Base-by-base conservation (phyloP, 1,140 invertebrate genomes). In the Maniola jurtina region DNA sequence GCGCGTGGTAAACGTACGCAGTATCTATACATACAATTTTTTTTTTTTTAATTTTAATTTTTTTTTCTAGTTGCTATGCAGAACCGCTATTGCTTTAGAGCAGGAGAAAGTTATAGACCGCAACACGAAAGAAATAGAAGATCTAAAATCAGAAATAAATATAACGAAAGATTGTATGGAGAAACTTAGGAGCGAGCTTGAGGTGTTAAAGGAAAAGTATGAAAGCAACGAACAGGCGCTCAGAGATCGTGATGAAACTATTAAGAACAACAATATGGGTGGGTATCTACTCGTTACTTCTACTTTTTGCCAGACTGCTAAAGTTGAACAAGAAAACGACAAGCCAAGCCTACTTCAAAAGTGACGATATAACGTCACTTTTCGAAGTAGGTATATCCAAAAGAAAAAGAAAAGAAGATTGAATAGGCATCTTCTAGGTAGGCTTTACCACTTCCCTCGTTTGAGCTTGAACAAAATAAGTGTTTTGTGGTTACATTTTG, bases 181-280 rank as follows among this genome's bases (percentile, higher is more conserved):
- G 0, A 92, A 92, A 76, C 72, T 92, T 15, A 92, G 91, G 68
- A 73, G 70, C 34, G 91, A 93, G 64, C 60, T 92, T 4, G 86
- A 92, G 14, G 76, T 64, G 59, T 66, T 92, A 0, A 93, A 91
- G 66, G 90, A 92, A 48, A 92, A 92, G 63, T 66, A 91, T 52
- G 92, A 92, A 74, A 74, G 64, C n/a, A 81, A 90, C 61, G 90
- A 93, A 73, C 71, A 82, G 64, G 80, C 91, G 55, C 54, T 94
- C 0, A 92, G 92, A 65, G 92, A 93, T 55, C 92, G 93, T 61
- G 92, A 93, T 34, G 93, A 93, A 67, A 92, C 84, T 42, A 93
- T 94, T 35, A 94, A 93, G 65, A 93, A 93, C 81, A 94, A 94
- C 80, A 93, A 94, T 75, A 92, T 93, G 84, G 92, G 93, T 93